Evolutionary conservation across 2,797 vertebrate species (phyloP).

Genomic region (Typhlichthys subterraneus): DNA sequence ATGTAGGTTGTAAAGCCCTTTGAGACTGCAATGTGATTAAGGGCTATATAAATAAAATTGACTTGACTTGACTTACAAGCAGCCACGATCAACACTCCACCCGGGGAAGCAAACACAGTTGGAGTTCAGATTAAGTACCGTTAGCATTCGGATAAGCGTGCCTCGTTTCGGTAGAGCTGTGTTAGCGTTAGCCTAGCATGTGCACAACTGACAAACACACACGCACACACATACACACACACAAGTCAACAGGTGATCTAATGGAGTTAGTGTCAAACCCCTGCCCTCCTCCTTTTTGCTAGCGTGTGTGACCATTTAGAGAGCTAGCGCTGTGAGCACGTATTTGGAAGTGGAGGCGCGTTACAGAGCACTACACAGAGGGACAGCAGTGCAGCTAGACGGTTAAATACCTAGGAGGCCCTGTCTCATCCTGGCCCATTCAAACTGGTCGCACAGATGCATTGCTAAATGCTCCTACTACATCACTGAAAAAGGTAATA

Average conservation of each 20-base stretch:
- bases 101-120: not conserved
- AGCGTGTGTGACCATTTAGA: slow-evolving; percentile 20
- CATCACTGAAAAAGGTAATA: too few species aligned
- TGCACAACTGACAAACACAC: slow-evolving; percentile 2
- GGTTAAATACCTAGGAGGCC: slow-evolving; percentile 23
- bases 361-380: slow-evolving; percentile 9
- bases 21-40: too few species aligned
- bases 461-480: not conserved
- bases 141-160: not conserved
- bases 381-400: slow-evolving; percentile 50
- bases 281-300: slow-evolving; percentile 23
- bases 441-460: not conserved
- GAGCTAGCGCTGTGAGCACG: slow-evolving; percentile 30
- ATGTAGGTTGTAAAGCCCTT: too few species aligned
- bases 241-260: slow-evolving; percentile 56
- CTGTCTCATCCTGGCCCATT: slow-evolving; percentile 1
- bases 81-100: slow-evolving; percentile 20
- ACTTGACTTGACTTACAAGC: slow-evolving; percentile 7
- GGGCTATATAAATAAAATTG: too few species aligned
- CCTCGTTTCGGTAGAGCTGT: not conserved
- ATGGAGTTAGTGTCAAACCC: slow-evolving; percentile 19
- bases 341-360: slow-evolving; percentile 52
- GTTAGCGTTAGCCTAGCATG: not conserved
- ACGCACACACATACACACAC: slow-evolving; percentile 11
- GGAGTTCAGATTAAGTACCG: not conserved